Evolutionary conservation across 2,797 vertebrate genomes (phyloP).

Genomic region (Nyctibius grandis): DNA sequence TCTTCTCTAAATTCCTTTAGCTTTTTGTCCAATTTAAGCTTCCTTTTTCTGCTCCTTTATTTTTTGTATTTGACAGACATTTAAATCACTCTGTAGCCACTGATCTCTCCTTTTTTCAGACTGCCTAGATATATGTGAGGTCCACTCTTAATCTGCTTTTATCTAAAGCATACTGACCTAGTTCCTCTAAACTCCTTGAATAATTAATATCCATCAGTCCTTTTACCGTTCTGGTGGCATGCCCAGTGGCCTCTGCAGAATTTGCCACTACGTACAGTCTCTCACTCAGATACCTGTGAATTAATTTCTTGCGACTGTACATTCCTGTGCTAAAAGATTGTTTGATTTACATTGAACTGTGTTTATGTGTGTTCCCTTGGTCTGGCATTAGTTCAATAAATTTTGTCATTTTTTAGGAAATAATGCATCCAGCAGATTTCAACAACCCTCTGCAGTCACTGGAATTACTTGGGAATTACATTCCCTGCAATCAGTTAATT

Average conservation of each 20-base stretch:
- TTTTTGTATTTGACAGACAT: not conserved
- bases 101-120: not conserved
- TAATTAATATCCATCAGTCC: conserved; percentile 37
- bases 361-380: not conserved
- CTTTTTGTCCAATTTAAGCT: not conserved
- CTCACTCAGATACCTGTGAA: not conserved
- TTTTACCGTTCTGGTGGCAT: not conserved
- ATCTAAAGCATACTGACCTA: conserved; percentile 57
- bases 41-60: not conserved
- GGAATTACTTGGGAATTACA: not conserved
- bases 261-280: not conserved
- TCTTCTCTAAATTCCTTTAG: conserved; percentile 22
- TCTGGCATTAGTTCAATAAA: not conserved
- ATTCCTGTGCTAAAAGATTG: not conserved
- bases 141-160: conserved; percentile 54
- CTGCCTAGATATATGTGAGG: not conserved
- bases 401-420: not conserved
- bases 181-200: conserved; percentile 48
- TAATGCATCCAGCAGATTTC: not conserved
- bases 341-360: not conserved
- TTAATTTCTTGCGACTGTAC: not conserved
- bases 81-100: not conserved
- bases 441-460: not conserved
- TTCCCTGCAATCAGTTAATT: not conserved
- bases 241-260: not conserved